Evolutionary conservation across 2,888 invertebrate genomes (phyloP).

Genomic region (Cristatella mucedo): DNA sequence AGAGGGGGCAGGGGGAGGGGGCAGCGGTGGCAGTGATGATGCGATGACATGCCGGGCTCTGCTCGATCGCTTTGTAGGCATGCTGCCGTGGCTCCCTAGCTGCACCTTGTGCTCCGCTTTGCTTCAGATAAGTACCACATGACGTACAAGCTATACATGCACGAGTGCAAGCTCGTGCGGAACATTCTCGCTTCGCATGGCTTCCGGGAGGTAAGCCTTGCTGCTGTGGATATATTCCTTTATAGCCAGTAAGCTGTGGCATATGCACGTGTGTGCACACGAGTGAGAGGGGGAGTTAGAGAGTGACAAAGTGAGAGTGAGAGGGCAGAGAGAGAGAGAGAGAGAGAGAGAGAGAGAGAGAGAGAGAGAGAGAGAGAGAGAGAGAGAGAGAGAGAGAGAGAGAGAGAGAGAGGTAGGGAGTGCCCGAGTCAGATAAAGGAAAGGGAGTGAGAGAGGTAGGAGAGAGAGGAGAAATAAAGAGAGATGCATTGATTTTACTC

Average conservation of each 20-base stretch:
- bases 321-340: no score
- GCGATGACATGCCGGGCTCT: constrained; percentile 87
- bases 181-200: constrained; percentile 34
- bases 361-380: no score
- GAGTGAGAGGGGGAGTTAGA: no score
- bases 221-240: not conserved
- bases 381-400: no score
- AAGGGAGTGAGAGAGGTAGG: not conserved
- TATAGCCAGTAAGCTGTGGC: not conserved
- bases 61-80: constrained; percentile 94
- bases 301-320: no score
- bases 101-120: not conserved
- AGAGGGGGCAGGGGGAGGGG: constrained; percentile 95
- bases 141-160: constrained; percentile 40
- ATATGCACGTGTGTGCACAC: no score
- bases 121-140: constrained; percentile 35
- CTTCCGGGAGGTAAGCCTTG: constrained; percentile 30
- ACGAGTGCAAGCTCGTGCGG: constrained; percentile 39
- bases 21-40: constrained; percentile 83
- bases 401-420: no score
- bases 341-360: no score
- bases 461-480: no score
- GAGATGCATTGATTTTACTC: no score
- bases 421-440: not conserved
- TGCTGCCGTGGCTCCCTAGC: no score